Evolutionary conservation across 2,888 invertebrate genomes (phyloP).

Genomic region (Hemaris fuciformis): DNA sequence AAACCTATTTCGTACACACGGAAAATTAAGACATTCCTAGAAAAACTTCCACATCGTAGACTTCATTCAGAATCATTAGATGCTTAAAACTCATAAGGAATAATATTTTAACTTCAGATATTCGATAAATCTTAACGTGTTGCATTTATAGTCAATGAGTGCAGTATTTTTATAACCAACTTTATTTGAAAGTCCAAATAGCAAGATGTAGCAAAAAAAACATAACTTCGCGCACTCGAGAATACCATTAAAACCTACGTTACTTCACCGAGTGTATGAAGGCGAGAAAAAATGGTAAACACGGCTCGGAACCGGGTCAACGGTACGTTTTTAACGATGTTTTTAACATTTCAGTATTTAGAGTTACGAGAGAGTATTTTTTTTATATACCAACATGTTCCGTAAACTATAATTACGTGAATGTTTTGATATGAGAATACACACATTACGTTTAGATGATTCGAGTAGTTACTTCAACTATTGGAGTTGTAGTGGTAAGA

Average conservation of each 20-base stretch:
- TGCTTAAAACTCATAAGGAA: too few species aligned
- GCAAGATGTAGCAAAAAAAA: not conserved
- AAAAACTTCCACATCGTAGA: not conserved
- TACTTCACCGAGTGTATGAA: slow-evolving; percentile 26
- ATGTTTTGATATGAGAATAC: not conserved
- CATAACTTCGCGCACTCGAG: not conserved
- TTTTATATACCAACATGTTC: slow-evolving; percentile 44
- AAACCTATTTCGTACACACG: slow-evolving; percentile 3
- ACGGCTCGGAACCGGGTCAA: slow-evolving; percentile 46
- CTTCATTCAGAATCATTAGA: too few species aligned
- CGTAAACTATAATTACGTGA: slow-evolving; percentile 49
- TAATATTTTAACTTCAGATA: too few species aligned
- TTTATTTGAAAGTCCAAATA: not conserved
- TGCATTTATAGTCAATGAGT: too few species aligned
- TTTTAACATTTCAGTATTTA: slow-evolving; percentile 45
- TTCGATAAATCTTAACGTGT: too few species aligned
- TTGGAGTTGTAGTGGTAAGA: too few species aligned
- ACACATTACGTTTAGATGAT: not conserved
- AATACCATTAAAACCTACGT: slow-evolving; percentile 12
- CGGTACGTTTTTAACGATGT: slow-evolving; percentile 48
- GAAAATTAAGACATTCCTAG: too few species aligned
- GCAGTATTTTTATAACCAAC: not conserved
- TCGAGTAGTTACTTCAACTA: not conserved
- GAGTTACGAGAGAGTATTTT: slow-evolving; percentile 36
- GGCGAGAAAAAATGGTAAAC: slow-evolving; percentile 40